Conservation (phyloP, 1,140 invertebrate species). For the Papilio machaon region DNA sequence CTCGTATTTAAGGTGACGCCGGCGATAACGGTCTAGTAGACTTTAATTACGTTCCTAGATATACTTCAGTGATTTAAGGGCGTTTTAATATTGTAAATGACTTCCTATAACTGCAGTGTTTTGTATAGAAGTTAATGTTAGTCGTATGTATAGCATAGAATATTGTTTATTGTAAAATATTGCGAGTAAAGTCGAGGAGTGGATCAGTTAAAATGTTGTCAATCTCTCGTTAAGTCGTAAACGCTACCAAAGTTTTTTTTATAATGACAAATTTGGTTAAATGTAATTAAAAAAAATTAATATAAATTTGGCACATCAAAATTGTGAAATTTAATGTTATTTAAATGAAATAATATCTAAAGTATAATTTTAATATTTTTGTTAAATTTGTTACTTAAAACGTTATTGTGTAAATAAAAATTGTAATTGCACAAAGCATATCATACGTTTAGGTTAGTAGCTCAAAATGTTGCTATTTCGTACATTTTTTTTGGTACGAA, state of each 20-base stretch:
- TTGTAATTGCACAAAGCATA: conserved; percentile 63
- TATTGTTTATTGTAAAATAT: conserved; percentile 51
- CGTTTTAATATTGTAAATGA: conserved; percentile 41
- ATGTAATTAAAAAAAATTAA: conserved; percentile 45
- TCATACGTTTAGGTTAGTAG: conserved; percentile 63
- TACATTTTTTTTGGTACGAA: conserved; percentile 47
- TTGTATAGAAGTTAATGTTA: conserved; percentile 45
- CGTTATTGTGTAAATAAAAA: conserved; percentile 68
- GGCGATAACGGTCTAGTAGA: conserved; percentile 14
- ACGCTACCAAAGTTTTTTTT: conserved; percentile 61
- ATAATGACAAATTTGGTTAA: conserved; percentile 51
- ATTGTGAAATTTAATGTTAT: conserved; percentile 49
- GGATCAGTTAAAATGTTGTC: conserved; percentile 47
- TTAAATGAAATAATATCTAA: conserved; percentile 42
- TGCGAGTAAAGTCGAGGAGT: conserved; percentile 46
- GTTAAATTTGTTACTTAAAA: conserved; percentile 71
- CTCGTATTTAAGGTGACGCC: conserved; percentile 43
- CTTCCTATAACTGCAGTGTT: conserved; percentile 40
- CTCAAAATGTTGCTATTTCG: conserved; percentile 61
- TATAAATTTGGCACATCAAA: conserved; percentile 50
- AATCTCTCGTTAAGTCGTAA: conserved; percentile 62
- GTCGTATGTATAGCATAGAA: conserved; percentile 33
- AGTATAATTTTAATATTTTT: conserved; percentile 51
- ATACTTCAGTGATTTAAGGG: conserved; percentile 52
- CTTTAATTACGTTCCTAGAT: conserved; percentile 49